A percentile compares a stretch with the other conserved stretches of the same genome.
Evolutionary conservation across 2,797 vertebrate genomes (phyloP).

Genomic region (Vireo griseus): DNA sequence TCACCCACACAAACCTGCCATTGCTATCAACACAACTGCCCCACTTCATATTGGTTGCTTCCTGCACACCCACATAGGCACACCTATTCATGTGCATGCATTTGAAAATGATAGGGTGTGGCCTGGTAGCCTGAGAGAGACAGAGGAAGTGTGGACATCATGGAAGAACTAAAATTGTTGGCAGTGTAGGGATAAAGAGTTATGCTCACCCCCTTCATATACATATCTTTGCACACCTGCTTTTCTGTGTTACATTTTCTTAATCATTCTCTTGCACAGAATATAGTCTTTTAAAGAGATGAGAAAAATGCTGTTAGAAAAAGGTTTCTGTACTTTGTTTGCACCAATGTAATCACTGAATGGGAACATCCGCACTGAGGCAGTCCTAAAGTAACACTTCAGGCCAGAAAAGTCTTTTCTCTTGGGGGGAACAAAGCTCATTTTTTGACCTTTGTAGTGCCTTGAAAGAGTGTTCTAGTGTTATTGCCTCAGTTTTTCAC

Average conservation of each 20-base stretch:
- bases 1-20: neutral
- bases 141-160: neutral
- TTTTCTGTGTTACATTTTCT: neutral
- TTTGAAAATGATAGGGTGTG: rapidly evolving
- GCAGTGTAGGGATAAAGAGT: neutral
- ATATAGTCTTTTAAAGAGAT: neutral
- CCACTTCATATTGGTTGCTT: neutral
- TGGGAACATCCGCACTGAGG: neutral
- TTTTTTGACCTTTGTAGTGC: neutral
- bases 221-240: neutral
- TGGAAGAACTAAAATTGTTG: neutral
- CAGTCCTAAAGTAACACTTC: neutral
- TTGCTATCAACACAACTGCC: neutral
- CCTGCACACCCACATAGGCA: neutral
- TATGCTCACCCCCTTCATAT: neutral
- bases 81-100: neutral
- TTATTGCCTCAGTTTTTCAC: neutral
- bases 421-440: neutral
- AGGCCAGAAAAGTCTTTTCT: neutral
- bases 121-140: neutral
- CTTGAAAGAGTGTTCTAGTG: neutral
- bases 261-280: neutral
- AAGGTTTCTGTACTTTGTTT: neutral
- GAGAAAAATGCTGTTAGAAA: neutral
- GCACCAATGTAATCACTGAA: neutral